Evolutionary conservation across 92 coral and sea anemone genomes (phyloP).

Genomic region (Diadumene lineata): DNA sequence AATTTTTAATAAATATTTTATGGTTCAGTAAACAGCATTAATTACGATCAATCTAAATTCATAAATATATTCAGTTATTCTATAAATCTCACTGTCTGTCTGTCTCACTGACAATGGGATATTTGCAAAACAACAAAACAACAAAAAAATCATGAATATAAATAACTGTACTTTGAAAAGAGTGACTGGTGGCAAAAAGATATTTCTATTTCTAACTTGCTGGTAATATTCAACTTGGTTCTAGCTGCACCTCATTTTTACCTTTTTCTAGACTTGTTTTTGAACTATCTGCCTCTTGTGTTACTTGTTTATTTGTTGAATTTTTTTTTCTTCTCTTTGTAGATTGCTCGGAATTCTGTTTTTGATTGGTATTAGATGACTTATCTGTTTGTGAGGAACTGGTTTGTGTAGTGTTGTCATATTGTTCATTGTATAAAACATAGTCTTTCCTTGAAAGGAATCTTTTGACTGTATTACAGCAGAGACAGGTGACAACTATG

Average conservation of each 20-base stretch:
- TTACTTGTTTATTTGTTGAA: not conserved
- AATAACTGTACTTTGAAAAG: too few species aligned
- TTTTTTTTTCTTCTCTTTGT: not conserved
- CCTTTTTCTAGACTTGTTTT: not conserved
- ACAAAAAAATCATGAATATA: too few species aligned
- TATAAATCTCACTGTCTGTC: too few species aligned
- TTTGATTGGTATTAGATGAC: not conserved
- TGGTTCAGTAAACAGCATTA: too few species aligned
- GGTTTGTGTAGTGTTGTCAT: constrained; percentile 1
- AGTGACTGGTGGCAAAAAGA: too few species aligned
- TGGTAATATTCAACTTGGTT: not conserved
- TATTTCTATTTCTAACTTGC: too few species aligned
- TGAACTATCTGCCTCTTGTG: not conserved
- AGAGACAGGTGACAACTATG: constrained; percentile 73
- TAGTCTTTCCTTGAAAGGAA: constrained; percentile 68
- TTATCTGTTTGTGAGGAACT: not conserved
- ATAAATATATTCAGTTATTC: too few species aligned
- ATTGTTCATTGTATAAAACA: constrained; percentile 73
- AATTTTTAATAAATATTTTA: too few species aligned
- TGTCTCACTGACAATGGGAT: too few species aligned
- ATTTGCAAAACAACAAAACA: too few species aligned
- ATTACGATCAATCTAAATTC: too few species aligned
- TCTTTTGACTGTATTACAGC: constrained; percentile 79
- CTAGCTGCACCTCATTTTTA: not conserved
- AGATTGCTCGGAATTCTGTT: not conserved